Conservation (phyloP, 2,113 vertebrate species). For the Aegithalos caudatus region DNA sequence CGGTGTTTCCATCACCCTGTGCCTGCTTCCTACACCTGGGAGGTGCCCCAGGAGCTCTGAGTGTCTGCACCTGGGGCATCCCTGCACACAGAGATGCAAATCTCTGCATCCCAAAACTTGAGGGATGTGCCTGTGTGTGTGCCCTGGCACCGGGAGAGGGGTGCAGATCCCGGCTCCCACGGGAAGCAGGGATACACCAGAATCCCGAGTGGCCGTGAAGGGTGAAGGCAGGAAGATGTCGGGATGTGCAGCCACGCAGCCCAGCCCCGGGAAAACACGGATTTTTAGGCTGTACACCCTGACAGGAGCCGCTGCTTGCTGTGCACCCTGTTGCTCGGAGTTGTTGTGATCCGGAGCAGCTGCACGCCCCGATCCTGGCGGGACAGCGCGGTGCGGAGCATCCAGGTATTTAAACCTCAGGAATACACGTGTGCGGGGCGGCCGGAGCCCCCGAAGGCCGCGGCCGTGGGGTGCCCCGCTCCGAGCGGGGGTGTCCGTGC, state of each 20-base stretch:
- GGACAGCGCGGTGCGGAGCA: background rate
- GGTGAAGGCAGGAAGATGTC: accelerated
- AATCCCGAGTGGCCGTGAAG: accelerated
- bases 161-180: accelerated
- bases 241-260: accelerated
- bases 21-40: too few relatives aligned
- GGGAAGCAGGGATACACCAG: accelerated
- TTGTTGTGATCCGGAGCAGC: background rate
- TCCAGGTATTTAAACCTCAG: accelerated
- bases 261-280: accelerated
- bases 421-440: accelerated
- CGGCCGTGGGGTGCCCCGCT: accelerated
- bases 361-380: accelerated
- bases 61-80: background rate
- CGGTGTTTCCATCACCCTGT: background rate
- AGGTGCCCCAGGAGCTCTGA: accelerated
- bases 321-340: background rate
- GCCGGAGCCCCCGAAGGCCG: background rate
- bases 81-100: too few relatives aligned
- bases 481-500: background rate
- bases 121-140: accelerated
- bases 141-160: background rate
- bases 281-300: accelerated
- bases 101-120: background rate
- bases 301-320: accelerated